phyloP scores from a whole-genome alignment of 2,113 vertebrate species.

The Ranitomeya imitator region DNA sequence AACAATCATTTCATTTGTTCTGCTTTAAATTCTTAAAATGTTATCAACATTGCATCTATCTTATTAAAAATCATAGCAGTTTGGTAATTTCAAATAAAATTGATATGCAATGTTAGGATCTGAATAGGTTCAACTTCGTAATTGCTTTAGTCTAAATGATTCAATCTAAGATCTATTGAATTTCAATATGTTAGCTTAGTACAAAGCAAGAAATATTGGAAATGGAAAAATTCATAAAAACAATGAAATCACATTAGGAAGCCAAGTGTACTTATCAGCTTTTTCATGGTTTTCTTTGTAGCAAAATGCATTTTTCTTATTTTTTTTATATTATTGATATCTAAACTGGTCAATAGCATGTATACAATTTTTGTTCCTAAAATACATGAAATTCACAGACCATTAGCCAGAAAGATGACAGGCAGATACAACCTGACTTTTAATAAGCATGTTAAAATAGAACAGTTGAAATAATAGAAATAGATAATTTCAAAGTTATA shows the following conservation, averaged over 20 bases:
- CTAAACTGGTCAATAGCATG: neutral
- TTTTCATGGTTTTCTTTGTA: neutral
- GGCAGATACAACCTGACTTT: no score
- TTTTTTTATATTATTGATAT: neutral
- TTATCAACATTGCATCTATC: neutral
- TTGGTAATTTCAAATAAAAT: constrained; percentile 1
- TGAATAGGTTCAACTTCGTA: neutral
- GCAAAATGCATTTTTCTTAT: neutral
- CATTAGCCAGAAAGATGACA: no score
- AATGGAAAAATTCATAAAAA: neutral
- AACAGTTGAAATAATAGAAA: no score
- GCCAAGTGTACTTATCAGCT: neutral
- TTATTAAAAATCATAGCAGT: neutral
- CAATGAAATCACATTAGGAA: neutral
- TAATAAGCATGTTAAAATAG: no score
- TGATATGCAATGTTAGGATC: neutral
- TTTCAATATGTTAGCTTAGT: neutral
- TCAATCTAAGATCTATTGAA: neutral
- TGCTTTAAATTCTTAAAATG: neutral
- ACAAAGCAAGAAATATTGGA: neutral
- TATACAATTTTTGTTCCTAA: no score
- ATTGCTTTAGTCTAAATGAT: constrained; percentile 6
- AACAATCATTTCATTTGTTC: neutral
- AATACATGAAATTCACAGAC: no score
- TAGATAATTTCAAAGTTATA: no score